phyloP scores from a whole-genome alignment of 2,888 invertebrate species.

The Ormyrus rosae region DNA sequence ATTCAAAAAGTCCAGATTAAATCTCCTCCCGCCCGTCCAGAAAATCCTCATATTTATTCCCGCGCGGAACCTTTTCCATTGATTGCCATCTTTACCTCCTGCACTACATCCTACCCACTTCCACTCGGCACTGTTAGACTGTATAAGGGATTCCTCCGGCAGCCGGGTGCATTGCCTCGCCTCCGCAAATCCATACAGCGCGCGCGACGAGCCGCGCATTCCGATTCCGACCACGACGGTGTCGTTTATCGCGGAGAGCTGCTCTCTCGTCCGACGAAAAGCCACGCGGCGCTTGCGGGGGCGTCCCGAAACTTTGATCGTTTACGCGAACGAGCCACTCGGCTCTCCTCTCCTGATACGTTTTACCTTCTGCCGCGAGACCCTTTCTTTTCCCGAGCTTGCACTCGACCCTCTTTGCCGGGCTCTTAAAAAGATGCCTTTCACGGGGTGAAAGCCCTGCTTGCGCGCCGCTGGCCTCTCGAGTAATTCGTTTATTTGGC shows the following conservation, averaged over 20 bases:
- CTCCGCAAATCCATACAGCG: neutral
- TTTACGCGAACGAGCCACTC: constrained; percentile 33
- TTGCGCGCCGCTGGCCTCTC: neutral
- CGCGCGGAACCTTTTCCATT: too few relatives aligned
- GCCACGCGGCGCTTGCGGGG: neutral
- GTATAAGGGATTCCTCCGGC: neutral
- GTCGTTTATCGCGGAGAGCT: constrained; percentile 22
- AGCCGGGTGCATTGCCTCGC: neutral
- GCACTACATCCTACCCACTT: neutral
- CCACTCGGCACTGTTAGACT: neutral
- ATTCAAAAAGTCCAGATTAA: too few relatives aligned
- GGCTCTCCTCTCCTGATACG: neutral
- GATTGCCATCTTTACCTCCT: too few relatives aligned
- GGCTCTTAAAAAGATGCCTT: constrained; percentile 6
- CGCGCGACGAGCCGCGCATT: neutral
- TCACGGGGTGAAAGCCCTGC: neutral
- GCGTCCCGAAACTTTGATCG: constrained; percentile 36
- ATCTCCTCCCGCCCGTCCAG: too few relatives aligned
- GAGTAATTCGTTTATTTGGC: constrained; percentile 1
- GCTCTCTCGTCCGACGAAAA: too few relatives aligned
- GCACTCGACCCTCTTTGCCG: neutral
- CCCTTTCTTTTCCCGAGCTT: neutral
- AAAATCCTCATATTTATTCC: too few relatives aligned
- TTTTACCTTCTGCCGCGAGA: too few relatives aligned
- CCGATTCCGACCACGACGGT: constrained; percentile 29